These are phyloP conservation scores for Diorhabda sublineata DNA, from an alignment of 1,140 invertebrate species.

Conservation along the genomic window DNA sequence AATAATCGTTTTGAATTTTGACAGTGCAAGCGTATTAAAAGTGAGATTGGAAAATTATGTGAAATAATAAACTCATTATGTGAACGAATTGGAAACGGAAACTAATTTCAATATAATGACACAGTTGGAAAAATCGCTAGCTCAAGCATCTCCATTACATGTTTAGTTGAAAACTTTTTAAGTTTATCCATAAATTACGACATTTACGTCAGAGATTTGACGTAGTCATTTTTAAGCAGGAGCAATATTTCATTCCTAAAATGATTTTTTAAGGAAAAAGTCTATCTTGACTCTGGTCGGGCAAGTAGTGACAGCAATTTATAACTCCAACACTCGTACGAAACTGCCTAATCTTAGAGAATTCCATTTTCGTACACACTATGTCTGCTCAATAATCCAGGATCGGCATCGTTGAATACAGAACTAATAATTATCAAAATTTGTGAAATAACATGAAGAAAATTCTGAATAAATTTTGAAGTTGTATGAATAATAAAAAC, in stretches of 20 bases:
- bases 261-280: neutral
- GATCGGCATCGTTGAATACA: neutral
- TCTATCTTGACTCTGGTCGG: neutral
- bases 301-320: neutral
- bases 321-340: neutral
- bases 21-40: too few species aligned
- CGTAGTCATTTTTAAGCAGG: neutral
- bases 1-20: too few species aligned
- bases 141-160: neutral
- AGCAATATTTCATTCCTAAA: slow-evolving; percentile 1
- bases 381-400: neutral
- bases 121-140: too few species aligned
- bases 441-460: too few species aligned
- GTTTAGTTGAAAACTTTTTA: slow-evolving; percentile 1
- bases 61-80: too few species aligned
- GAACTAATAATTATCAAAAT: too few species aligned
- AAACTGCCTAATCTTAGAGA: neutral
- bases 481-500: too few species aligned
- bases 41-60: too few species aligned
- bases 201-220: neutral
- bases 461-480: too few species aligned
- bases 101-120: too few species aligned
- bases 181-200: slow-evolving; percentile 3
- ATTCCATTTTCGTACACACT: neutral
- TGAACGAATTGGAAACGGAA: too few species aligned